Evolutionary conservation across 1,140 invertebrate species (phyloP).

Genomic region (Drosophila obscura): DNA sequence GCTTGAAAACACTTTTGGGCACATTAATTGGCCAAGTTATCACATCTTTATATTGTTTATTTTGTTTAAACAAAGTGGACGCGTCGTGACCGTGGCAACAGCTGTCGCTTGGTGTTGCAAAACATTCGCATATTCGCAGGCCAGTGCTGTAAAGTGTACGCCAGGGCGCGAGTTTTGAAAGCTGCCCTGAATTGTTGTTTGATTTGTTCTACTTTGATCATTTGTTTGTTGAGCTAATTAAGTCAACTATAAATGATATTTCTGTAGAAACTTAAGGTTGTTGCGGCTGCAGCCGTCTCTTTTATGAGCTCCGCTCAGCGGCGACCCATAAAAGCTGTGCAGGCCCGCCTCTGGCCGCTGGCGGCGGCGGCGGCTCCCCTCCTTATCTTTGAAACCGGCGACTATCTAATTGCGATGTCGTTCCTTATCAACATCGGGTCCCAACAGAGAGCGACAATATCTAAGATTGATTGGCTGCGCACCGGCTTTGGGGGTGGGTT

Average conservation of each 20-base stretch:
- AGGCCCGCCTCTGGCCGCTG: background rate
- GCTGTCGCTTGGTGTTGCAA: conserved; percentile 33
- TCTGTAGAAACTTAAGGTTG: conserved; percentile 49
- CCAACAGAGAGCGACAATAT: conserved; percentile 62
- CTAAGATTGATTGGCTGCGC: conserved; percentile 71
- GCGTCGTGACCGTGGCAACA: conserved; percentile 24
- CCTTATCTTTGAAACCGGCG: conserved; percentile 56
- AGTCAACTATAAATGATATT: conserved; percentile 66
- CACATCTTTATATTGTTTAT: conserved; percentile 23
- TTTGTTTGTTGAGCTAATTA: conserved; percentile 62
- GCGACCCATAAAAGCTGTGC: conserved; percentile 38
- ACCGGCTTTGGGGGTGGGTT: conserved; percentile 35
- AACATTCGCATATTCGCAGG: background rate
- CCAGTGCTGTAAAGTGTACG: conserved; percentile 18
- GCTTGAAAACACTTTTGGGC: too few species aligned
- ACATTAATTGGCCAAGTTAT: background rate
- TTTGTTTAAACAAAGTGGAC: conserved; percentile 19
- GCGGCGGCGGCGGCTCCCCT: background rate
- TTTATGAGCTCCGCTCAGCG: conserved; percentile 73
- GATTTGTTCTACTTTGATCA: conserved; percentile 16
- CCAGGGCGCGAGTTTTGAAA: conserved; percentile 19
- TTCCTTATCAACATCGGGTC: conserved; percentile 66
- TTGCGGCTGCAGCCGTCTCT: conserved; percentile 55
- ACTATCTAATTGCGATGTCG: conserved; percentile 79
- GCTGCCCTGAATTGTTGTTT: conserved; percentile 16